phyloP scores from a whole-genome alignment of 2,797 vertebrate species.

The Chrysocyon brachyurus region DNA sequence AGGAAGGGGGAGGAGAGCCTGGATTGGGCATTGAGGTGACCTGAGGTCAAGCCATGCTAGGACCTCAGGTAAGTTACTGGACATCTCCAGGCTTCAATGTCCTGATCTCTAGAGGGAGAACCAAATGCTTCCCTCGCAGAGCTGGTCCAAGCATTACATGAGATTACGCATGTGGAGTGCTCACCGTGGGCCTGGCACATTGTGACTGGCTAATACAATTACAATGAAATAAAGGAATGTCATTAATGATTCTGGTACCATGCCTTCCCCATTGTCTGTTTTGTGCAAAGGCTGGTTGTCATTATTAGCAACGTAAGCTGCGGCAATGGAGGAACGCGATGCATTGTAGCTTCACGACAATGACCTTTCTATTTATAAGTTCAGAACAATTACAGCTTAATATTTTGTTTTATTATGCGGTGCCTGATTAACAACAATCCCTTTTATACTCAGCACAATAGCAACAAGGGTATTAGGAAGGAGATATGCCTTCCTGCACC shows the following conservation, averaged over 20 bases:
- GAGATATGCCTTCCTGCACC: background rate
- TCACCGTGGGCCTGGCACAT: background rate
- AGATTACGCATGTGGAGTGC: background rate
- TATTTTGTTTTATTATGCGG: background rate
- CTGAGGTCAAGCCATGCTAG: background rate
- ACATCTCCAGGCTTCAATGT: background rate
- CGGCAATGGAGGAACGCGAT: background rate
- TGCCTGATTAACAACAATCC: background rate
- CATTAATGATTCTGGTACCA: background rate
- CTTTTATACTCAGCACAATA: background rate
- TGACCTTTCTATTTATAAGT: conserved; percentile 24
- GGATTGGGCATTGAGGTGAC: background rate
- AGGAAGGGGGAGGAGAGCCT: background rate
- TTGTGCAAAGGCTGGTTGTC: background rate
- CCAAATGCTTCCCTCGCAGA: background rate
- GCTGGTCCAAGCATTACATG: background rate
- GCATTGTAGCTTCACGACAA: background rate
- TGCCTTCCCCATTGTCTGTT: background rate
- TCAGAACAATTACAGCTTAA: conserved; percentile 25
- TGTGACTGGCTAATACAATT: background rate
- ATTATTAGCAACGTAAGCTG: background rate
- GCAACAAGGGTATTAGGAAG: background rate
- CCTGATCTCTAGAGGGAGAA: background rate
- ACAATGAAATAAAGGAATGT: conserved; percentile 26
- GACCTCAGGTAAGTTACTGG: background rate